Percentiles rank a stretch among this genome's conserved stretches.
Evolutionary conservation across 2,888 invertebrate species (phyloP).

Genomic region (Cenopis cana): DNA sequence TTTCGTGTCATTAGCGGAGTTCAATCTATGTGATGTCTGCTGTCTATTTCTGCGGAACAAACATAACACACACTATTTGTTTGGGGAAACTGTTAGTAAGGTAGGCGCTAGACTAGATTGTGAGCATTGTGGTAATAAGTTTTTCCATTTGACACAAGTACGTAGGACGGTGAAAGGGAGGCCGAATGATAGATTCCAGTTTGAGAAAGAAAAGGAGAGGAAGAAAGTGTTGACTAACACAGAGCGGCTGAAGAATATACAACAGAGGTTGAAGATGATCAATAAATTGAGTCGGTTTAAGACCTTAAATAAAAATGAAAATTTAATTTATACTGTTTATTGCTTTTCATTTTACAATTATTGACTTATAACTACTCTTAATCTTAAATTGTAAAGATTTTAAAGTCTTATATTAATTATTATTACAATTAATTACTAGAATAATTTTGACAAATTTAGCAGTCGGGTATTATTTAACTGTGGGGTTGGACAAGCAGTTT

Average conservation of each 20-base stretch:
- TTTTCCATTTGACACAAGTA: conserved; percentile 57
- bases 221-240: conserved; percentile 50
- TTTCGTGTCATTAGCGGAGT: neutral
- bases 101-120: conserved; percentile 51
- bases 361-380: too few relatives aligned
- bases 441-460: too few relatives aligned
- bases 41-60: conserved; percentile 53
- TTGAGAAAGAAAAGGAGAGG: conserved; percentile 8
- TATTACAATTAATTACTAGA: too few relatives aligned
- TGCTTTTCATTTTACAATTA: too few relatives aligned
- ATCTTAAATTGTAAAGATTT: too few relatives aligned
- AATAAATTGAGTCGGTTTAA: conserved; percentile 52
- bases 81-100: conserved; percentile 46
- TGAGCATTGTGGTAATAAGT: conserved; percentile 51
- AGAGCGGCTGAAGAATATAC: conserved; percentile 57
- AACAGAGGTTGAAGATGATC: conserved; percentile 57
- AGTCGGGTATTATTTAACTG: too few relatives aligned
- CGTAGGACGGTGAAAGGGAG: conserved; percentile 10
- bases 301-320: too few relatives aligned
- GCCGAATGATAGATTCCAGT: neutral
- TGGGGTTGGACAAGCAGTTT: too few relatives aligned
- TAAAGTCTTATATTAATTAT: too few relatives aligned
- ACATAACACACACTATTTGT: conserved; percentile 46
- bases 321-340: too few relatives aligned
- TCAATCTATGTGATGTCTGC: conserved; percentile 56